phyloP scores from a whole-genome alignment of 2,113 vertebrate species.

The Laterallus jamaicensis region DNA sequence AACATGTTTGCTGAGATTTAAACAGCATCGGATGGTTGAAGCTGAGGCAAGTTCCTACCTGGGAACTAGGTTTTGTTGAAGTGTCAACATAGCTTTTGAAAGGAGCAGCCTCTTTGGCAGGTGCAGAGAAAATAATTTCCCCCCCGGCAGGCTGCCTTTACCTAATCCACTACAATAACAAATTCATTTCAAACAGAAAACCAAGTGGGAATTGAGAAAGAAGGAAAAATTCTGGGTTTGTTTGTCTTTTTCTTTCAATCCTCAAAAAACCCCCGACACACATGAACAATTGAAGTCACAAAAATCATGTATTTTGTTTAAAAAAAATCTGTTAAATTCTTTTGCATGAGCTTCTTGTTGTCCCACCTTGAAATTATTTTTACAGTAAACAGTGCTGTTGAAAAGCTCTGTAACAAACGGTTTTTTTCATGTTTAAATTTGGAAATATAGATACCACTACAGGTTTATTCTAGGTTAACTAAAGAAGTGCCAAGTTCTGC shows the following conservation, averaged over 20 bases:
- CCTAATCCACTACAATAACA: background rate
- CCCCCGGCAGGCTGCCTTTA: background rate
- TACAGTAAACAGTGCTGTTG: background rate
- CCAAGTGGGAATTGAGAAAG: background rate
- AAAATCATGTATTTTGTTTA: background rate
- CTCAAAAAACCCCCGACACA: background rate
- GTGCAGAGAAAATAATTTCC: background rate
- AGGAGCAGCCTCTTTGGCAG: background rate
- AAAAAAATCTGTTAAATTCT: background rate
- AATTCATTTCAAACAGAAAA: background rate
- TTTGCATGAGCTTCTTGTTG: background rate
- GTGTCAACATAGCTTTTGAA: background rate
- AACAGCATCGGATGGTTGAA: background rate
- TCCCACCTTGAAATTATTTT: background rate
- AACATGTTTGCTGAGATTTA: background rate
- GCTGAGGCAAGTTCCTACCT: background rate
- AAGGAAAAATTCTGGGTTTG: background rate
- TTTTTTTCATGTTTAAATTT: background rate
- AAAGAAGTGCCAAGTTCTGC: background rate
- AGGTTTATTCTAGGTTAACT: background rate
- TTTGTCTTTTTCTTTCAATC: background rate
- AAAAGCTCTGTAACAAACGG: background rate
- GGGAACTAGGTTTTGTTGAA: background rate
- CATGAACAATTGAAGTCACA: background rate
- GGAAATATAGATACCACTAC: background rate